Base-by-base conservation (phyloP, 2,797 vertebrate species). In the Hoplostethus mediterraneus region DNA sequence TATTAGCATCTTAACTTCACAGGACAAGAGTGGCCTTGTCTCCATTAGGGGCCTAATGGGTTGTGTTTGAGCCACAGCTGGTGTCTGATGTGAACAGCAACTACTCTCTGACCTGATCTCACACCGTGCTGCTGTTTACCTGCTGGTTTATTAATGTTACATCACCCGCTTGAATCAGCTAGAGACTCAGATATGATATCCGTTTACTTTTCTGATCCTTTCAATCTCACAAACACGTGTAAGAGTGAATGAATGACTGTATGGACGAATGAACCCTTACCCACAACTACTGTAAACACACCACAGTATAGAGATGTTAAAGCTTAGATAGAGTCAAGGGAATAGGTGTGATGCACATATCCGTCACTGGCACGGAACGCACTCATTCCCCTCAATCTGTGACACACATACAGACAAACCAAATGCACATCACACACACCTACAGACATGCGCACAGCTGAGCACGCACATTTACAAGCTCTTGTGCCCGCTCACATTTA, bases 41-140 rank as follows among this genome's bases (percentile, higher is more conserved):
- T 51, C 54, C 63, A 79, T 71, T 66, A 62, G 14, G 31, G 14
- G n/a, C 21, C 66, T 71, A 74, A 79, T 74, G 53, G 55, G 9
- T 68, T 77, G 40, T 6, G 47, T 70, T 77, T 63, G 11, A 51
- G 62, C 13, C 73, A 63, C 78, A 85, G 74, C 61, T 78, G 78
- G n/a, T 3, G 30, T 75, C 70, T 67, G 65, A 63, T 49, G 16
- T n/a, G 63, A 84, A 77, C 78, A 83, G 79, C 81, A 78, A 66
- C 75, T 63, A 17, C 56, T 53, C 57, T 51, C 38, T 40, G 54
- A 79, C 62, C 66, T 55, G 45, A 71, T 75, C 40, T 51, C 69
- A 74, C 10, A 33, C 76, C 11, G 54, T 8, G 3, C 44, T 40
- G 63, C 49, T 66, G 78, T 6, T 81, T 80, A 80, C 80, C 84